Conservation (phyloP, 2,797 vertebrate species). For the Malurus splendens region DNA sequence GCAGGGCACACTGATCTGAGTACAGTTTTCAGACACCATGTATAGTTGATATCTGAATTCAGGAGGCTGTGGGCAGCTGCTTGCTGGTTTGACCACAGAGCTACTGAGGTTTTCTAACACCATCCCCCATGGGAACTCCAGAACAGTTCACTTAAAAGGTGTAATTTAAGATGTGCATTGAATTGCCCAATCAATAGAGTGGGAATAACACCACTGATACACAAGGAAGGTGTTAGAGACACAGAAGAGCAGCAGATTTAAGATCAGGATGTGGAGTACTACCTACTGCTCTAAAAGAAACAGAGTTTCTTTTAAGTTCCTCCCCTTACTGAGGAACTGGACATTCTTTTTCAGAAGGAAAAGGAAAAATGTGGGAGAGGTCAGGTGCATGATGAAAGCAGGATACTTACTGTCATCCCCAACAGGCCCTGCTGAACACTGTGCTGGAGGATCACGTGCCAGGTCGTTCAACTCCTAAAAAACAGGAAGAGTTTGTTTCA, state of each 20-base stretch:
- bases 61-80: neutral
- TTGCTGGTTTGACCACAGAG: neutral
- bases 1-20: neutral
- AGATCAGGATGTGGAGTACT: neutral
- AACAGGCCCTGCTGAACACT: constrained; percentile 96
- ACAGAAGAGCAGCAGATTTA: neutral
- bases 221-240: neutral
- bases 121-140: neutral
- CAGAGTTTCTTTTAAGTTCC: no score
- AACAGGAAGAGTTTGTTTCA: neutral
- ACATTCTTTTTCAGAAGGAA: neutral
- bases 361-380: neutral
- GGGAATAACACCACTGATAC: neutral
- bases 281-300: neutral
- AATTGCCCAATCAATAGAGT: neutral
- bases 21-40: neutral
- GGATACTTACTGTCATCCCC: constrained; percentile 93
- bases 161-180: neutral
- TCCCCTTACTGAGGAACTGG: neutral
- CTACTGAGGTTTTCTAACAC: neutral
- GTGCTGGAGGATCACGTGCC: constrained; percentile 95
- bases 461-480: constrained; percentile 92
- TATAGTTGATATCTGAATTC: neutral
- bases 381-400: neutral
- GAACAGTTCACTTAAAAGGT: neutral